These are phyloP conservation scores for Erpornis zantholeuca DNA, from an alignment of 2,113 vertebrate genomes.

Conservation along the genomic window DNA sequence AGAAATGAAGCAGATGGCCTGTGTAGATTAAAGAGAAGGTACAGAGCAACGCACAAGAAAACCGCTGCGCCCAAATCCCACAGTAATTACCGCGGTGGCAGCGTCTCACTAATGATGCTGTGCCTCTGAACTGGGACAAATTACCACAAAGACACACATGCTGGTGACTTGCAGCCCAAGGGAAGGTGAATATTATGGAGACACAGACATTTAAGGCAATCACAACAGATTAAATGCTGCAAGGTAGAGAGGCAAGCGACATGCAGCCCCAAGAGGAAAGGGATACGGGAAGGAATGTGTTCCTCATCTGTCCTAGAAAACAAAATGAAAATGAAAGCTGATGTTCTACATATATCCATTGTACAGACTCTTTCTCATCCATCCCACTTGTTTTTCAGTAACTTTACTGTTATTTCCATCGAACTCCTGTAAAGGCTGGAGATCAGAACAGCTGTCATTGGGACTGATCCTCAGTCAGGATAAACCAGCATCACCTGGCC, in stretches of 20 bases:
- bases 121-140: conserved; percentile 50
- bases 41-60: conserved; percentile 4
- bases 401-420: not conserved
- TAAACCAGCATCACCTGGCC: not conserved
- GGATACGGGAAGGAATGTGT: not conserved
- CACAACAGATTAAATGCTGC: not conserved
- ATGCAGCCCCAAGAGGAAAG: not conserved
- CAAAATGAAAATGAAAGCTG: not conserved
- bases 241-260: not conserved
- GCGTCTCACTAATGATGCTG: conserved; percentile 55
- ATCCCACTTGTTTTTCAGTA: not conserved
- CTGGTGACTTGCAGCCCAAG: conserved; percentile 20
- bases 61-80: conserved; percentile 56
- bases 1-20: conserved; percentile 66
- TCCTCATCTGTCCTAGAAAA: not conserved
- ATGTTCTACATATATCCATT: not conserved
- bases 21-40: conserved; percentile 58
- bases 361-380: not conserved
- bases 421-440: not conserved
- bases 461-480: not conserved
- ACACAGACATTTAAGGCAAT: not conserved
- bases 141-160: conserved; percentile 37
- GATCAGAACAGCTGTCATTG: not conserved
- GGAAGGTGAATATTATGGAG: conserved; percentile 4
- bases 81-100: conserved; percentile 48